Evolutionary conservation across 2,113 vertebrate species (phyloP), one percentile per base, ranked within the genome.

Genomic region (Psilopsiagon aurifrons): DNA sequence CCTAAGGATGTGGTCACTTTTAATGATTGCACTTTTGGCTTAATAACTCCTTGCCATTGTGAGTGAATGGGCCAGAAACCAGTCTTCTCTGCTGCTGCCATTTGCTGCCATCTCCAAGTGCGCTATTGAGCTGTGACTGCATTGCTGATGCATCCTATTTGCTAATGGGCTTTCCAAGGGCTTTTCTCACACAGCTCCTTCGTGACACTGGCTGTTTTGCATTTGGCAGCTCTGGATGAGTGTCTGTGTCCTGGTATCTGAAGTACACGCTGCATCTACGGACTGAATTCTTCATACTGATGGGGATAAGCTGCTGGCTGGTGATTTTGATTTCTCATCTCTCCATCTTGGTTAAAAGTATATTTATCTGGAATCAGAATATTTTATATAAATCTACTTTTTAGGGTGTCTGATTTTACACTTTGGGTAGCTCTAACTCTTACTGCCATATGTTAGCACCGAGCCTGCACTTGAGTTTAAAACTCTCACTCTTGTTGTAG

Each of bases 201-300:
- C 0, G 0, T 43, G 62, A n/a, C 87, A 35, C 10, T 0, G 7
- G 28, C 9, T 62, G 71, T 37, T n/a, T 39, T 49, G 24, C 0
- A 18, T 25, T 11, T 44, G 70, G 13, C 46, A 59, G 57, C 75
- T 71, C 79, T 35, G 78, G 67, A 54, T 18, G 44, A 57, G 51
- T 8, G 54, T 31, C n/a, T 33, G 85, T 64, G 85, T 31, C 47
- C 85, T 27, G 47, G 28, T 39, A 75, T 4, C 77, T 44, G 47
- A 80, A 6, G 17, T 4, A 12, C 33, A 35, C 46, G 3, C 46
- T 6, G 24, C 35, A 20, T 3, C 28, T 35, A 20, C 15, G 1
- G 3, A 37, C 25, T 19, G 43, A 7, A 41, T 74, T 76, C 74
- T 31, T 87, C 74, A 24, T 15, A 4, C 23, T 68, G 39, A 68